These are phyloP conservation scores for Dreissena polymorpha DNA, from an alignment of 1,140 invertebrate genomes.

Conservation along the genomic window DNA sequence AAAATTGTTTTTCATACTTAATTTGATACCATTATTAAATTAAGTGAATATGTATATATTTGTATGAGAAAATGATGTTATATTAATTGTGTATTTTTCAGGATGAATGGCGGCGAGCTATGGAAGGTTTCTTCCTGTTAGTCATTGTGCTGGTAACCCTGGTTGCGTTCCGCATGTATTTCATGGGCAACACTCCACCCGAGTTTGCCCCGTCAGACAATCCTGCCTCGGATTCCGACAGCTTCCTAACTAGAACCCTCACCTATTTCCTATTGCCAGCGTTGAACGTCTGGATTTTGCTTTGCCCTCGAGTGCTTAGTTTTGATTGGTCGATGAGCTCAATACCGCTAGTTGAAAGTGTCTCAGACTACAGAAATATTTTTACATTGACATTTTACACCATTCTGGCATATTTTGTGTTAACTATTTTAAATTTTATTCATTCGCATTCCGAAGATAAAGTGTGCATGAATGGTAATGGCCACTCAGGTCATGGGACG, in stretches of 20 bases:
- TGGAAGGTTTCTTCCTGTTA: conserved; percentile 87
- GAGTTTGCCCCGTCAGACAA: conserved; percentile 92
- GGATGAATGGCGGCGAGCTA: conserved; percentile 82
- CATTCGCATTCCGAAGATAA: conserved; percentile 11
- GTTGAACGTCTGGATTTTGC: conserved; percentile 93
- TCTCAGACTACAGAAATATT: conserved; percentile 90
- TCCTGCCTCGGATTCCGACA: conserved; percentile 84
- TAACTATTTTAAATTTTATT: conserved; percentile 30
- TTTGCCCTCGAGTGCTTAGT: conserved; percentile 94
- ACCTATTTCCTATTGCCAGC: conserved; percentile 95
- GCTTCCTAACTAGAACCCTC: conserved; percentile 88
- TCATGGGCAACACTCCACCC: conserved; percentile 97
- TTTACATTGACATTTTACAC: conserved; percentile 88
- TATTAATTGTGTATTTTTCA: conserved; percentile 75
- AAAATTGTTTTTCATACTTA: too few relatives aligned
- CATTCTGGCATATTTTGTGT: conserved; percentile 65
- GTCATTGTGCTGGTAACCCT: conserved; percentile 88
- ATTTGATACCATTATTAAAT: too few relatives aligned
- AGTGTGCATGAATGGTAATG: conserved; percentile 62
- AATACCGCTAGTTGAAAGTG: conserved; percentile 91
- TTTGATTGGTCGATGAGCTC: conserved; percentile 99
- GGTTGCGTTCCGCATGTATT: conserved; percentile 87
- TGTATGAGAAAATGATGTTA: too few relatives aligned
- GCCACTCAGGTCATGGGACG: conserved; percentile 41
- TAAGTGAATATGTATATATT: too few relatives aligned